Base-by-base conservation (phyloP, 2,888 invertebrate genomes). In the Steinernema scapterisci region DNA sequence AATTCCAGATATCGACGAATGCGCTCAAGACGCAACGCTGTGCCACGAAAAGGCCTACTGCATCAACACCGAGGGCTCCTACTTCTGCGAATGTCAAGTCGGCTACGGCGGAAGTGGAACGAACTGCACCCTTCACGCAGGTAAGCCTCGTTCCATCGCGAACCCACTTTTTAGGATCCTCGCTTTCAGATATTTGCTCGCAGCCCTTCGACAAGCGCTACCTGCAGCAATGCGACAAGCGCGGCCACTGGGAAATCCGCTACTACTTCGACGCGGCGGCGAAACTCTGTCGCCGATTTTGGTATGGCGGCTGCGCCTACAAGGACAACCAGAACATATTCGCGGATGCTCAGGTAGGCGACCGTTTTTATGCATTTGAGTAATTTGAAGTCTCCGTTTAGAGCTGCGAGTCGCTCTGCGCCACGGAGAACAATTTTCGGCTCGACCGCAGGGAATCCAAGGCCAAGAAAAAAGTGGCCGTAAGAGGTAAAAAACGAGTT, bases 271-370 rank as follows among this genome's bases (percentile, higher is more conserved):
- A 78, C 48, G 21, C 70, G 27, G 52, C 27, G 19, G 19, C 43
- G 77, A 79, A 44, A 73, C 76, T 38, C 7, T 86, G 86, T 73
- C 80, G 81, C 23, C 79, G 78, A 13, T 86, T 86, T 75, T 86
- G 86, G 85, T 85, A 83, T 45, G 86, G 85, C 45, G 85, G 86
- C 23, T 86, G 86, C 52, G 77, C 80, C 43, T 81, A 79, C 45
- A 48, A 71, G 21, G 56, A 73, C 7, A 70, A 71, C 48, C 76
- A 78, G 27, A 81, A 81, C 48, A 76, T 81, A 23, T 80, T 80
- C 45, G 51, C 46, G 31, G 80, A 82, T 71, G 63, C 75, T n/a
- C 77, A 80, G 73, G 78, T 79, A 16, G 63, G 46, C n/a, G 25
- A 13, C n/a, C 19, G 9, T 51, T 9, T 27, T 75, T 71, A 31